phyloP scores from a whole-genome alignment of 2,113 vertebrate genomes.

The Mustela lutreola region DNA sequence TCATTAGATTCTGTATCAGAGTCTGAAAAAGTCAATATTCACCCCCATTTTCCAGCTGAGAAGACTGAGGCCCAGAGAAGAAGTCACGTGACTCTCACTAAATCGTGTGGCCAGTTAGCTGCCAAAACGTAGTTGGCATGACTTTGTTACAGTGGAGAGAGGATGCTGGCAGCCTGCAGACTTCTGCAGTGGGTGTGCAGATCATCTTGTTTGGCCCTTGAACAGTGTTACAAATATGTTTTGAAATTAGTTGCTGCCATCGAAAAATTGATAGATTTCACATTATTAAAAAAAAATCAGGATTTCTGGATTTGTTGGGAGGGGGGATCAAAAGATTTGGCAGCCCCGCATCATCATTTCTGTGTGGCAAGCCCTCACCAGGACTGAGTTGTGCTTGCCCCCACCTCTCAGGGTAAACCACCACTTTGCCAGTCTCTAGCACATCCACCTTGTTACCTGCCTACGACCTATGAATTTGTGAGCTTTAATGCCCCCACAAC shows the following conservation, averaged over 20 bases:
- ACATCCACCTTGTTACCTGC: background rate
- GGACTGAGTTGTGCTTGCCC: background rate
- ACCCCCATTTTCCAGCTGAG: constrained; percentile 13
- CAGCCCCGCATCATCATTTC: background rate
- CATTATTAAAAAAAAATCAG: background rate
- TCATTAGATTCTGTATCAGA: background rate
- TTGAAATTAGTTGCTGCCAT: background rate
- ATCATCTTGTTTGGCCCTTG: background rate
- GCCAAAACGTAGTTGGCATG: background rate
- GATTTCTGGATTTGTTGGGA: constrained; percentile 12
- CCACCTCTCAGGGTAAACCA: background rate
- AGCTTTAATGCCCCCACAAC: background rate
- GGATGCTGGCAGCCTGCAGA: background rate
- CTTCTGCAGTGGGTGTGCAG: background rate
- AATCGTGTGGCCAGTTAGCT: background rate
- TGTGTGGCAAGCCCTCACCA: background rate
- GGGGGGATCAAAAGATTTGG: background rate
- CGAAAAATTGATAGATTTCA: background rate
- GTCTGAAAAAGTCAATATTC: background rate
- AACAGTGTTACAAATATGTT: background rate
- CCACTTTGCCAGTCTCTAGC: background rate
- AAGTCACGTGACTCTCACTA: background rate
- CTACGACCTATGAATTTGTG: background rate
- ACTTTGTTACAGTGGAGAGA: background rate
- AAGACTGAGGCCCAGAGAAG: constrained; percentile 41